Evolutionary conservation across 2,888 invertebrate species (phyloP).

Genomic region (Temnothorax ravouxi): DNA sequence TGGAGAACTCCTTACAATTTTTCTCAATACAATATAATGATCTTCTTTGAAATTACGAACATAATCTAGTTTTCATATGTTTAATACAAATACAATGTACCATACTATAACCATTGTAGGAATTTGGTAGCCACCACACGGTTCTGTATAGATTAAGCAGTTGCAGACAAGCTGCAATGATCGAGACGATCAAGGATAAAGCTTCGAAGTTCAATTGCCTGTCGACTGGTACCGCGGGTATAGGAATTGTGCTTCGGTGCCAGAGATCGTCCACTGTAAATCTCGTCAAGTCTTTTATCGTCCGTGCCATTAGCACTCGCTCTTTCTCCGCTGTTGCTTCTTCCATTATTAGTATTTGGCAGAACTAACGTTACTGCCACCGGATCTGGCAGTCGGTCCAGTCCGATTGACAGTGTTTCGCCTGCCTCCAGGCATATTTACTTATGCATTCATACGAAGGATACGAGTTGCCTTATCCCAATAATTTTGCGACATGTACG

Average conservation of each 20-base stretch:
- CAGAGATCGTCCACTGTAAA: slow-evolving; percentile 85
- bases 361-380: slow-evolving; percentile 76
- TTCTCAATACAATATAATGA: neutral
- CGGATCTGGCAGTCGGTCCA: slow-evolving; percentile 84
- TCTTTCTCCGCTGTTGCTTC: slow-evolving; percentile 73
- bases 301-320: slow-evolving; percentile 67
- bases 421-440: slow-evolving; percentile 85
- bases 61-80: neutral
- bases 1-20: neutral
- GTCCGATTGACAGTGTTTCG: slow-evolving; percentile 81
- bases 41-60: slow-evolving; percentile 25
- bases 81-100: slow-evolving; percentile 87
- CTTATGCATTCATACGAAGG: slow-evolving; percentile 36
- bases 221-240: slow-evolving; percentile 92
- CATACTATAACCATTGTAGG: slow-evolving; percentile 95
- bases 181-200: slow-evolving; percentile 93
- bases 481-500: neutral
- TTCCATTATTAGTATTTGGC: slow-evolving; percentile 55
- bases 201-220: slow-evolving; percentile 95
- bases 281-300: slow-evolving; percentile 80
- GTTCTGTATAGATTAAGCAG: slow-evolving; percentile 98
- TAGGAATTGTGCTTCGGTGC: slow-evolving; percentile 94
- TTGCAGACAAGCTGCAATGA: slow-evolving; percentile 94
- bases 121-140: slow-evolving; percentile 99
- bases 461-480: neutral